Percentiles rank a stretch among this genome's conserved stretches.
These are phyloP conservation scores for Gandaritis pyraliata DNA, from an alignment of 2,888 invertebrate genomes.

Conservation along the genomic window DNA sequence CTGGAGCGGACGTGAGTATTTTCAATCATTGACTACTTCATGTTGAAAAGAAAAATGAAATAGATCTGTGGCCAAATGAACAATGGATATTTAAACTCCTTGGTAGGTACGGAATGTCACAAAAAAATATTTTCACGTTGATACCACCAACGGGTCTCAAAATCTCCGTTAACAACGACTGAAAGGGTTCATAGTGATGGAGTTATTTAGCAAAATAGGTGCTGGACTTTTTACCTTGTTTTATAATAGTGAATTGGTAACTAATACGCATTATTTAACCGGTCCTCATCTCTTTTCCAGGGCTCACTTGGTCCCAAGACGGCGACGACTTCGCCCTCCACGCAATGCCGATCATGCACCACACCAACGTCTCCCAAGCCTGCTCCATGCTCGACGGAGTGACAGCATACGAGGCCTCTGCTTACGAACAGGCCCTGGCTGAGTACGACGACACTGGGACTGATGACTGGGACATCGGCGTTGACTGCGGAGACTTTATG, in stretches of 20 bases:
- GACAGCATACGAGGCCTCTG: slow-evolving; percentile 85
- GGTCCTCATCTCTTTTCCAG: slow-evolving; percentile 59
- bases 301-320: slow-evolving; percentile 87
- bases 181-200: too few species aligned
- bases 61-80: too few species aligned
- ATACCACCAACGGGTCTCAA: too few species aligned
- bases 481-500: slow-evolving; percentile 90
- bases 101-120: too few species aligned
- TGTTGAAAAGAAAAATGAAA: too few species aligned
- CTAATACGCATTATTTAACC: too few species aligned
- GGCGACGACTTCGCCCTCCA: slow-evolving; percentile 87
- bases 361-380: slow-evolving; percentile 85
- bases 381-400: slow-evolving; percentile 83
- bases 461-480: slow-evolving; percentile 88
- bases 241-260: too few species aligned
- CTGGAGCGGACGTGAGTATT: slow-evolving; percentile 85
- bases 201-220: too few species aligned
- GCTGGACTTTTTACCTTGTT: too few species aligned
- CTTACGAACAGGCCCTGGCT: slow-evolving; percentile 85
- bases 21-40: not conserved
- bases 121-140: too few species aligned
- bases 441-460: slow-evolving; percentile 83
- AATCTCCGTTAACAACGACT: too few species aligned
- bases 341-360: slow-evolving; percentile 86
- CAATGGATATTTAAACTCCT: too few species aligned